Base-by-base conservation (phyloP, 1,140 invertebrate genomes). In the Parapsyche elsis region DNA sequence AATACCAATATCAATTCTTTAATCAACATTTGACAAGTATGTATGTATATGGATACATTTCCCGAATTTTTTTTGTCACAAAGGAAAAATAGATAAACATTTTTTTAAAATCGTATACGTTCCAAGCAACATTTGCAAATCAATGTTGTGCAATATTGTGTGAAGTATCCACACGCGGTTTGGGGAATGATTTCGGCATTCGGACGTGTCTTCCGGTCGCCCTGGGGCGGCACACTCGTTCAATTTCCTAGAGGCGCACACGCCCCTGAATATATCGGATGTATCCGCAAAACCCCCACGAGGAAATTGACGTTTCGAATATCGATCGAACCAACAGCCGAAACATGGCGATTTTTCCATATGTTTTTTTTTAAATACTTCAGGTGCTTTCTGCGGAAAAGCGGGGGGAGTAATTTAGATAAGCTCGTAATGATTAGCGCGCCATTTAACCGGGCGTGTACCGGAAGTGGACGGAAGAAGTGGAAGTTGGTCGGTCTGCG, bases 241-340 rank as follows among this genome's bases (percentile, higher is more conserved):
- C 81, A 79, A 83, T 83, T 83, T 83, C 81, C 81, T 21, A 46
- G 38, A 61, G 53, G 44, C n/a, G 14, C 73, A 45, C 71, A 57
- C 64, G 21, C 57, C 76, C 59, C 24, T 73, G 45, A 78, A 78
- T 78, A 71, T 79, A 83, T 83, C 81, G 81, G 81, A 83, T 71
- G 81, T 83, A 44, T 67, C 80, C 71, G 74, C 78, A 53, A n/a
- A 82, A n/a, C n/a, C 80, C 79, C 81, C 59, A 49, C 19, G 19
- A 80, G 81, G 81, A 83, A 83, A 83, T 83, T 83, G 81, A 83
- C 80, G 74, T 82, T 71, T 80, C 78, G 81, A 59, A 64, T 74
- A 49, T 38, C 30, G 30, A 38, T 38, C n/a, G n/a, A n/a, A n/a
- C n/a, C n/a, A n/a, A n/a, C n/a, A n/a, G n/a, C n/a, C n/a, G n/a